These are phyloP conservation scores for Grammomys dolichurus DNA, from an alignment of 2,113 vertebrate genomes.

Conservation along the genomic window DNA sequence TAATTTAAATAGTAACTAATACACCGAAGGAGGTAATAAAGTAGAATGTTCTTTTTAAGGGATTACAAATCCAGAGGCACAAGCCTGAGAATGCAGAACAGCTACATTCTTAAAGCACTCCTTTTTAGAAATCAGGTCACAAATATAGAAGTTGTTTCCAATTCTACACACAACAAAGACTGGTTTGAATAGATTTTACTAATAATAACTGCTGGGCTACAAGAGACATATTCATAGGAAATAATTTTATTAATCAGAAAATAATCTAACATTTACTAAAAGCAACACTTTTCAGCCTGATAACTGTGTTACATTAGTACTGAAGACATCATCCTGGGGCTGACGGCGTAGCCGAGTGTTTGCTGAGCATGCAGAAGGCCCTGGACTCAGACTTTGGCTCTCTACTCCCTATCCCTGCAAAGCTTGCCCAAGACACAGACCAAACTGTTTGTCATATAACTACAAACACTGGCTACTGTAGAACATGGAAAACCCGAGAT, in stretches of 20 bases:
- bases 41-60: slow-evolving; percentile 8
- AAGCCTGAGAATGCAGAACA: not conserved
- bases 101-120: not conserved
- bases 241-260: not conserved
- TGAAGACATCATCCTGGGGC: not conserved
- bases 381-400: not conserved
- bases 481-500: not conserved
- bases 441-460: not conserved
- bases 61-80: slow-evolving; percentile 7
- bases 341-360: not conserved
- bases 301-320: not conserved
- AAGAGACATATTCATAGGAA: not conserved
- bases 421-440: not conserved
- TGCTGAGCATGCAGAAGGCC: not conserved
- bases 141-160: slow-evolving; percentile 52
- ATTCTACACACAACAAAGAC: not conserved
- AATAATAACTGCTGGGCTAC: not conserved
- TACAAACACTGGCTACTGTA: slow-evolving; percentile 20
- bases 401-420: not conserved
- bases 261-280: slow-evolving; percentile 36
- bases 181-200: not conserved
- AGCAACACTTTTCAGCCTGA: not conserved
- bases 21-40: not conserved
- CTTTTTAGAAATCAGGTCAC: slow-evolving; percentile 47
- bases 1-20: slow-evolving; percentile 33